A percentile compares a stretch with the other conserved stretches of the same genome.
phyloP scores from a whole-genome alignment of 2,888 invertebrate species.

The Liopterus haemorrhoidalis region DNA sequence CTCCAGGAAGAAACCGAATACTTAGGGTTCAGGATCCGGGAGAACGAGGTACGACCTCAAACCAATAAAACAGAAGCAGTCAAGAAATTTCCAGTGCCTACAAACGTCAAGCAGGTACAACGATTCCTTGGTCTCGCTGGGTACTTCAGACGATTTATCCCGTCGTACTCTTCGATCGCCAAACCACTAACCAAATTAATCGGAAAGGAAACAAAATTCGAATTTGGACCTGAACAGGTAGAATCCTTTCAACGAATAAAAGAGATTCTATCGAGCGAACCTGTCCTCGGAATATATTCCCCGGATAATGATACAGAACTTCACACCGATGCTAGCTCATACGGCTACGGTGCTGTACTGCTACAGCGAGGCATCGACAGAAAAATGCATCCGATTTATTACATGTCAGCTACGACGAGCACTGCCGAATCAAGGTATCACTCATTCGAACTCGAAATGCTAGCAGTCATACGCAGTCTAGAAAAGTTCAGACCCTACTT shows the following conservation, averaged over 20 bases:
- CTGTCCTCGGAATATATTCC: background rate
- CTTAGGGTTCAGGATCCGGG: no score
- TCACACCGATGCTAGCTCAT: conserved; percentile 3
- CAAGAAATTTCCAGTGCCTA: no score
- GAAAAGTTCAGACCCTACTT: background rate
- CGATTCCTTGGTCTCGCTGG: conserved; percentile 1
- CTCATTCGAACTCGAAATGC: background rate
- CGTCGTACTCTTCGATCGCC: background rate
- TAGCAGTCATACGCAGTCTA: background rate
- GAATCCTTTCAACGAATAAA: background rate
- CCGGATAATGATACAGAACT: conserved; percentile 1
- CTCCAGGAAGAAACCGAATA: no score
- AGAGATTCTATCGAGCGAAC: background rate
- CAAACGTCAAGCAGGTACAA: conserved; percentile 1
- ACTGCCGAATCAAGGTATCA: conserved; percentile 1
- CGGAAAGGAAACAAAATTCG: background rate
- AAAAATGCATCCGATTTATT: conserved; percentile 2
- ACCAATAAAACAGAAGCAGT: no score
- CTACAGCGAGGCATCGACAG: background rate
- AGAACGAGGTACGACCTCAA: no score
- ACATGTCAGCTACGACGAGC: background rate
- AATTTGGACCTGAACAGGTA: background rate
- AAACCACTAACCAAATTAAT: background rate
- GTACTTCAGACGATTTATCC: conserved; percentile 4
- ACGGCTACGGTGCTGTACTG: conserved; percentile 3